Base-by-base conservation (phyloP, 2,888 invertebrate genomes). In the Sympetrum striolatum region DNA sequence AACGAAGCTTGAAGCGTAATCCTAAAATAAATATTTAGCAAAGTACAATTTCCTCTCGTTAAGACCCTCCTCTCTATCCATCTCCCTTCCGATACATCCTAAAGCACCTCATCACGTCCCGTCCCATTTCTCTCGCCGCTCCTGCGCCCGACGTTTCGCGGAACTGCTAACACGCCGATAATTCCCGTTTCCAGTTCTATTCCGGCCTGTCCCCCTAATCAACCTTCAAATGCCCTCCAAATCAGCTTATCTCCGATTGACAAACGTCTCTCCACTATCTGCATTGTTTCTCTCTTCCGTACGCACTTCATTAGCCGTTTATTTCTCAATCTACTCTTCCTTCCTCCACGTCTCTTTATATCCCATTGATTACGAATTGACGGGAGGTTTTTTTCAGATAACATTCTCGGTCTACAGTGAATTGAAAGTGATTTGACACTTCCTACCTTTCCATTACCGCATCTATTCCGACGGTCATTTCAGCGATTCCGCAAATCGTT, bases 211-310 rank as follows among this genome's bases (percentile, higher is more conserved):
- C 44, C 15, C 53, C 48, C 48, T 39, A 25, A 25, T 82, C 31
- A 31, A 81, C 81, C 48, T 14, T 8, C 44, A 44, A 44, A 44
- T 44, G 10, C 44, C 53, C 15, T 18, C 53, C 53, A 53, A 53
- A 53, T 53, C 44, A 81, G 82, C 53, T 58, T 58, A 82, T 82
- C 82, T 82, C 53, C 81, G 48, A 81, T 81, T 58, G 82, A 82
- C 82, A 58, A 31, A 58, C 58, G 82, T 44, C 35, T 44, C 18
- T 58, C 8, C 48, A 25, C 31, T 35, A 82, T 82, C 82, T 15
- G 31, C 22, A 31, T 31, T 82, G 58, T 35, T 58, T 35, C n/a
- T 64, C 25, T 25, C 48, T 25, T 14, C 48, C n/a, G 5, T 81
- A 48, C 82, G 31, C 82, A 25, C 82, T 82, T 58, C 58, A 82